Base-by-base conservation (phyloP, 2,888 invertebrate genomes). In the Apodemia hepburni region DNA sequence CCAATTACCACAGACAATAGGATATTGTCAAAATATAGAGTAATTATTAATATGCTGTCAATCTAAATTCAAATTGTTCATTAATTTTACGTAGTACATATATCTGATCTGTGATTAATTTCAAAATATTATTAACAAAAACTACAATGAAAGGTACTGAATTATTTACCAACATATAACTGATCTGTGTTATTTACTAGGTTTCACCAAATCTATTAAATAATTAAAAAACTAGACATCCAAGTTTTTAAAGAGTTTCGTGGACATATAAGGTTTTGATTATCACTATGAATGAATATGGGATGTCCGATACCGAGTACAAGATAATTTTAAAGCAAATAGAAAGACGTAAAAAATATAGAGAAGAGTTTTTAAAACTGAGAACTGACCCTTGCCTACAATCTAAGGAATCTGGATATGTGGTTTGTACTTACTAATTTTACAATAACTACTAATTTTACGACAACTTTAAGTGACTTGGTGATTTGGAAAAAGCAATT, bases 321-420 rank as follows among this genome's bases (percentile, higher is more conserved):
- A 87, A 92, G 77, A 81, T 93, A 62, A 79, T 94, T 49, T 80
- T 92, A 71, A 93, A 92, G 73, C 93, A 94, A 77, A 92, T 94
- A 45, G 89, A 93, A 71, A 82, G 94, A 65, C 85, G 95, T 59
- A 81, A 86, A 1, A 82, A 82, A 61, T 85, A 93, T 60, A 93
- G 97, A 68, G 84, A 92, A 42, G 93, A 96, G 74, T 98, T 94
- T 80, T 82, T 95, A 61, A 95, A 94, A 78, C 87, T 93, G 67
- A 80, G 89, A 29, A 89, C 93, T 4, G 95, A 97, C 82, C 97
- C 97, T 4, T 93, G 93, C 75, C 85, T 92, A 65, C 94, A 95
- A 85, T 92, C 92, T 7, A 79, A 81, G 15, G 93, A 94, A 77
- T 93, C 94, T 60, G 96, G 95, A n/a, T 82, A 90, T 80, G 87